Evolutionary conservation across 1,140 invertebrate genomes (phyloP).

Genomic region (Dinoponera quadriceps): DNA sequence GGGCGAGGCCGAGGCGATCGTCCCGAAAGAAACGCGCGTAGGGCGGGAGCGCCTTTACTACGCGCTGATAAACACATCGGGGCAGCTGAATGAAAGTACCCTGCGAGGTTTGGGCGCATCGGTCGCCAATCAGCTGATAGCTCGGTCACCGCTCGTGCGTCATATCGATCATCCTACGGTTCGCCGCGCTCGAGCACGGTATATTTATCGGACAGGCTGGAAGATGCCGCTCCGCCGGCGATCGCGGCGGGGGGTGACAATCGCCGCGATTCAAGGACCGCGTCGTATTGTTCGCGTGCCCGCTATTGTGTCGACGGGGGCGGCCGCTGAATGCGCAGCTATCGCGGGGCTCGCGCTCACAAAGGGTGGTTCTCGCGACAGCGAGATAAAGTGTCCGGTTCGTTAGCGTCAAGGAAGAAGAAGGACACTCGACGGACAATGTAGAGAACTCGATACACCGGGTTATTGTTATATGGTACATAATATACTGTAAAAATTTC

Average conservation of each 20-base stretch:
- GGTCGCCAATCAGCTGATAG: constrained; percentile 63
- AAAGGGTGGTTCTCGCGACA: constrained; percentile 13
- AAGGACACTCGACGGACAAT: background rate
- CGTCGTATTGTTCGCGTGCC: constrained; percentile 24
- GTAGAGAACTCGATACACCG: background rate
- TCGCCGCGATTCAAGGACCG: constrained; percentile 9
- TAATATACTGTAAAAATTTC: no score
- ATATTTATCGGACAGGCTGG: background rate
- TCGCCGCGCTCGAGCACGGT: background rate
- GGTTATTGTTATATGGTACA: no score
- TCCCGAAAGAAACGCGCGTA: background rate
- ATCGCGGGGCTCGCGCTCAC: constrained; percentile 12
- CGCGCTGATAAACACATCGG: background rate
- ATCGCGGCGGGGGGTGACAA: background rate
- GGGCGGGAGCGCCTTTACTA: background rate
- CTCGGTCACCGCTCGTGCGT: constrained; percentile 2
- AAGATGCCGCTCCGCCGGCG: background rate
- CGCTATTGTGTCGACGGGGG: constrained; percentile 9
- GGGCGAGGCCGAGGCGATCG: no score
- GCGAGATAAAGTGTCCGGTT: constrained; percentile 19
- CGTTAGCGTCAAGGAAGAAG: constrained; percentile 11
- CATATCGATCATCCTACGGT: constrained; percentile 48
- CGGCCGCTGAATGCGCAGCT: constrained; percentile 16
- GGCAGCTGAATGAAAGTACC: constrained; percentile 68
- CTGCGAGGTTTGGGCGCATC: constrained; percentile 52